Percentiles rank a stretch among this genome's conserved stretches.
Evolutionary conservation across 2,888 invertebrate genomes (phyloP).

Genomic region (Plebejus melissa): DNA sequence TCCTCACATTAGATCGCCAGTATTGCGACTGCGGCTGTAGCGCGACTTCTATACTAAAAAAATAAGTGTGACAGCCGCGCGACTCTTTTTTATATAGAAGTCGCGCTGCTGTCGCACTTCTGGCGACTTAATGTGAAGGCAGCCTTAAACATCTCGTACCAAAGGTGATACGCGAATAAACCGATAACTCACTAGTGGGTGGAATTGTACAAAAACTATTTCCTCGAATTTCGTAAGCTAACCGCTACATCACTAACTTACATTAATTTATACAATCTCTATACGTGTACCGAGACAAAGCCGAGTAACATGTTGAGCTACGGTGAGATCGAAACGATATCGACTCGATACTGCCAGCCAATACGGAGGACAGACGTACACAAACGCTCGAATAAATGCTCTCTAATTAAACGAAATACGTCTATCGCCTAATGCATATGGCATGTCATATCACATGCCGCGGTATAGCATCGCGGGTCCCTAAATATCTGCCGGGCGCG

Average conservation of each 20-base stretch:
- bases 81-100: no score
- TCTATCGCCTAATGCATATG: constrained; percentile 42
- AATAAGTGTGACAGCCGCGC: no score
- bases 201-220: constrained; percentile 74
- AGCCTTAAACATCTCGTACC: constrained; percentile 36
- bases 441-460: constrained; percentile 42
- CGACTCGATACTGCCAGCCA: constrained; percentile 6
- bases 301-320: constrained; percentile 30
- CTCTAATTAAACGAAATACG: constrained; percentile 30
- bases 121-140: no score
- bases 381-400: constrained; percentile 22
- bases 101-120: no score
- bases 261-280: constrained; percentile 59
- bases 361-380: constrained; percentile 4
- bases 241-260: constrained; percentile 63
- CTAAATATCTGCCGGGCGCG: neutral
- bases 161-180: constrained; percentile 49
- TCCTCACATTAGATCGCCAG: no score
- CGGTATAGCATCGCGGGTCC: constrained; percentile 13
- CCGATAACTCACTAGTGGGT: constrained; percentile 60
- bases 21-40: no score
- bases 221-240: constrained; percentile 61
- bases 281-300: constrained; percentile 25
- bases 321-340: constrained; percentile 35
- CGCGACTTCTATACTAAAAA: no score